Percentiles rank a stretch among this genome's conserved stretches.
Evolutionary conservation across 2,113 vertebrate species (phyloP).

Genomic region (Vanacampus margaritifer): DNA sequence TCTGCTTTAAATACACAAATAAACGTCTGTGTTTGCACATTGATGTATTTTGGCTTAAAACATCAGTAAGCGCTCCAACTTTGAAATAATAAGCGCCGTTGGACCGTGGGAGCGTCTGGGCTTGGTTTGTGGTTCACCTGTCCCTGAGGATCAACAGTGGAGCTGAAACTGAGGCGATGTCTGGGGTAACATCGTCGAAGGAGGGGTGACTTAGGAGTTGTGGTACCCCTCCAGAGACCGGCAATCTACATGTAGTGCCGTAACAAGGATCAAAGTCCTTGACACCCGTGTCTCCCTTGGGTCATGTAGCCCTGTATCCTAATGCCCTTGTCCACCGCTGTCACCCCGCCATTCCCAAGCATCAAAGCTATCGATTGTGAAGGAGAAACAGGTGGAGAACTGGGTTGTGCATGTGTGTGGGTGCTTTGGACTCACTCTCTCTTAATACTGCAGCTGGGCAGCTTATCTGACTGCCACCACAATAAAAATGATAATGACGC

Average conservation of each 20-base stretch:
- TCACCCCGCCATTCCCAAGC: conserved; percentile 33
- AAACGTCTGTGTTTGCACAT: conserved; percentile 4
- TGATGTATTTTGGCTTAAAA: conserved; percentile 16
- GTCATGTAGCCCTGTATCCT: conserved; percentile 42
- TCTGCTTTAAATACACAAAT: background rate
- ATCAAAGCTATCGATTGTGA: conserved; percentile 69
- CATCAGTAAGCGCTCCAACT: conserved; percentile 19
- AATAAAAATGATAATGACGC: conserved; percentile 36
- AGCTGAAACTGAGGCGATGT: conserved; percentile 20
- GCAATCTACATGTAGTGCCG: conserved; percentile 46
- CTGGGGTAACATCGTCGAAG: conserved; percentile 5
- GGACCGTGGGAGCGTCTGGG: conserved; percentile 24
- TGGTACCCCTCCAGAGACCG: conserved; percentile 31
- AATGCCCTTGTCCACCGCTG: conserved; percentile 37
- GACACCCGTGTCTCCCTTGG: conserved; percentile 47
- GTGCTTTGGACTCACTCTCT: conserved; percentile 22
- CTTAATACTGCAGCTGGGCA: conserved; percentile 54
- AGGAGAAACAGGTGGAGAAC: conserved; percentile 66
- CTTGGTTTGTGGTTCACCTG: conserved; percentile 51
- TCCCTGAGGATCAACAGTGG: conserved; percentile 49
- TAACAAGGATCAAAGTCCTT: conserved; percentile 75
- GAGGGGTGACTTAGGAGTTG: conserved; percentile 7
- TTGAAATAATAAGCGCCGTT: conserved; percentile 17
- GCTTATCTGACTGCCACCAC: conserved; percentile 30
- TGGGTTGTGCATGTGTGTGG: conserved; percentile 6